phyloP scores from a whole-genome alignment of 2,888 invertebrate genomes.

The Pherbina coryleti region DNA sequence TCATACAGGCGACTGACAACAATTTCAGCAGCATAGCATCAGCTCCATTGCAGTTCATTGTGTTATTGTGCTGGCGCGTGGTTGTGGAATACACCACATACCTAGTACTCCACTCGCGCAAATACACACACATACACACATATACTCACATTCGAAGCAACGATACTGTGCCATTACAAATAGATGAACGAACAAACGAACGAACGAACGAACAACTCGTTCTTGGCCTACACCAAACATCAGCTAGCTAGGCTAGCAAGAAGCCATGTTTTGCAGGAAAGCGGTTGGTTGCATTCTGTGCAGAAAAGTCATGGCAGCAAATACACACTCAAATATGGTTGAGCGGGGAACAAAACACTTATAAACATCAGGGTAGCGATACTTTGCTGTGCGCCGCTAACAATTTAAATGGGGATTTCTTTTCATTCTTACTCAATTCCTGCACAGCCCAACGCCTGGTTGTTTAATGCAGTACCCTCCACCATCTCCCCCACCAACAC shows the following conservation, averaged over 20 bases:
- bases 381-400: conserved; percentile 15
- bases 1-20: not conserved
- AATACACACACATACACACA: conserved; percentile 20
- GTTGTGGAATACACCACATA: conserved; percentile 56
- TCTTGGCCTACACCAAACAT: conserved; percentile 13
- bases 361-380: not conserved
- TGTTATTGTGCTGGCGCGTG: conserved; percentile 60
- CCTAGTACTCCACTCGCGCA: conserved; percentile 44
- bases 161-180: not conserved
- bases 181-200: too few relatives aligned
- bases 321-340: not conserved
- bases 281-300: not conserved
- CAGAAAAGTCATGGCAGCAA: not conserved
- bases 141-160: not conserved
- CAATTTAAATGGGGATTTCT: conserved; percentile 10
- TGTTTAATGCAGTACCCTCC: too few relatives aligned
- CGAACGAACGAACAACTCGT: not conserved
- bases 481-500: not conserved
- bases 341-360: not conserved
- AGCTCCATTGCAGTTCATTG: conserved; percentile 59
- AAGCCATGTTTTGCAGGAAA: conserved; percentile 15
- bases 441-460: too few relatives aligned
- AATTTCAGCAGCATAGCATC: not conserved
- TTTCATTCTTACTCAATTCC: not conserved
- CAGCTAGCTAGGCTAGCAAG: not conserved